Conservation (phyloP, 2,113 vertebrate species). For the Ifrita kowaldi region DNA sequence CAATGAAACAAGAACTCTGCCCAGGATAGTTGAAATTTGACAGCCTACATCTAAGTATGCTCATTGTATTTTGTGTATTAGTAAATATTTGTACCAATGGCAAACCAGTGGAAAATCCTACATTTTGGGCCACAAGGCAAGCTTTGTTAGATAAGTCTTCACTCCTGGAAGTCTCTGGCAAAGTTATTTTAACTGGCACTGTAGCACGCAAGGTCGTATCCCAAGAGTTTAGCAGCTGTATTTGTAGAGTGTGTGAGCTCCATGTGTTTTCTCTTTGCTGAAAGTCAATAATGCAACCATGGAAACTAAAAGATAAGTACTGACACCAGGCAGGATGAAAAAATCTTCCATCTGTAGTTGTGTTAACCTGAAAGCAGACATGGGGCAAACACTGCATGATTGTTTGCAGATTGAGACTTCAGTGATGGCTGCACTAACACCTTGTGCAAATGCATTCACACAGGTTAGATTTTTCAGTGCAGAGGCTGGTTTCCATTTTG, state of each 20-base stretch:
- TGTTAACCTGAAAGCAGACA: slow-evolving; percentile 8
- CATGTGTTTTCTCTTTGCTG: slow-evolving; percentile 11
- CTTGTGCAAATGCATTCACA: background rate
- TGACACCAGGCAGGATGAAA: background rate
- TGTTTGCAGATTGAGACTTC: background rate
- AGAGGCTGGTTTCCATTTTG: background rate
- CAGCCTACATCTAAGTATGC: background rate
- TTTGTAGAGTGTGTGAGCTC: background rate
- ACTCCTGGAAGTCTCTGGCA: background rate
- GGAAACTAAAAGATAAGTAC: slow-evolving; percentile 31
- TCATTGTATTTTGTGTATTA: background rate
- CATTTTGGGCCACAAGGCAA: background rate
- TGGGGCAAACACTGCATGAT: background rate
- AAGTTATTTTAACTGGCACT: background rate
- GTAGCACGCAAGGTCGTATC: background rate
- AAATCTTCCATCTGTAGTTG: slow-evolving; percentile 3
- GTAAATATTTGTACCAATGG: background rate
- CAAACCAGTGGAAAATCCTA: background rate
- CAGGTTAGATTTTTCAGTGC: background rate
- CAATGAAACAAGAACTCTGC: background rate
- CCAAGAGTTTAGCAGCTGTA: background rate
- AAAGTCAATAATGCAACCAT: slow-evolving; percentile 48
- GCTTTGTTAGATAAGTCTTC: background rate
- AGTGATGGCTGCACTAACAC: background rate
- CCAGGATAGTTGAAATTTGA: background rate